These are phyloP conservation scores for Enchytraeus crypticus DNA, from an alignment of 2,888 invertebrate genomes.

Conservation along the genomic window DNA sequence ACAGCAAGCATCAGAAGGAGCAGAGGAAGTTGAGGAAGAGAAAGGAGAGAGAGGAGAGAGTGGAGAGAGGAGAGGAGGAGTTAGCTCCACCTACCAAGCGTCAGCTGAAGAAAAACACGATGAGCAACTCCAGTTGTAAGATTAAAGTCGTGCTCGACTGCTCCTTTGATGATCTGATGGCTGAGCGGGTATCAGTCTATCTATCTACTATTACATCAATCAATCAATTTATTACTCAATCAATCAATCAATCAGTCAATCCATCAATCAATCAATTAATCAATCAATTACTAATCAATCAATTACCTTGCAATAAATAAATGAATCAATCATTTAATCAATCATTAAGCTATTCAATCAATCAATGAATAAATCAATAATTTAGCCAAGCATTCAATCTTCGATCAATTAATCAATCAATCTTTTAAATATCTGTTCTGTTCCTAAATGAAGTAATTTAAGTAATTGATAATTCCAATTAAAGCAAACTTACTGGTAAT, in stretches of 20 bases:
- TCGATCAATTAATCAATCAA: no score
- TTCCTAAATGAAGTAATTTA: no score
- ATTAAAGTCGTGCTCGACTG: conserved; percentile 74
- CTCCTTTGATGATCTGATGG: conserved; percentile 84
- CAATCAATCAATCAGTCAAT: not conserved
- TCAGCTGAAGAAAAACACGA: conserved; percentile 62
- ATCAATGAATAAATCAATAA: no score
- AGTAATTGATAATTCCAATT: no score
- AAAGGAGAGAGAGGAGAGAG: conserved; percentile 60
- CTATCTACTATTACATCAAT: not conserved
- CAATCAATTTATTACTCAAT: no score
- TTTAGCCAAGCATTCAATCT: no score
- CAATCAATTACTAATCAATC: not conserved
- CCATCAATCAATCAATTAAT: not conserved
- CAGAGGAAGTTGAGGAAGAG: conserved; percentile 59
- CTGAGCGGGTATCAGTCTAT: conserved; percentile 55
- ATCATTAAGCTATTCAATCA: no score
- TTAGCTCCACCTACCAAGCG: conserved; percentile 65
- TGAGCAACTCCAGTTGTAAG: conserved; percentile 58
- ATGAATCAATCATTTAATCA: no score
- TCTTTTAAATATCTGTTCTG: no score
- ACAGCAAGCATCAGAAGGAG: conserved; percentile 3
- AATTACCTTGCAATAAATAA: not conserved
- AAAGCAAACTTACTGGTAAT: no score
- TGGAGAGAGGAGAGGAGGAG: conserved; percentile 29